Evolutionary conservation across 2,888 invertebrate species (phyloP), one percentile per base, ranked within the genome.

Genomic region (Parnassius smintheus): DNA sequence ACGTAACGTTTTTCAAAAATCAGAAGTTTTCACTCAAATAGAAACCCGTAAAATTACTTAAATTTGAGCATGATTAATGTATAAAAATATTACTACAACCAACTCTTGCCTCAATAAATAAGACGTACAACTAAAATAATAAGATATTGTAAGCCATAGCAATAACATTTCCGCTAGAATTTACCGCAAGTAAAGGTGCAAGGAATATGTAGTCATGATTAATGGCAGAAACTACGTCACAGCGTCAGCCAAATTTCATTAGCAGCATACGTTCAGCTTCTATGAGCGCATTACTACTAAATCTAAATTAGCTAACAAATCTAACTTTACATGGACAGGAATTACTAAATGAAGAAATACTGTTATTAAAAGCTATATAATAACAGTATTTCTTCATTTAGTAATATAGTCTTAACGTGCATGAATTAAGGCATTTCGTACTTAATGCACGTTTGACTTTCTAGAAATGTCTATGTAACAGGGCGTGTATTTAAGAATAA

Each of bases 241-340:
- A 44, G 59, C 56, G 59, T 48, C 60, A 56, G 59, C 56, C 56
- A 51, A 64, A 64, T 64, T 64, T 64, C 64, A 64, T 64, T 64
- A 64, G 64, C 48, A 59, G 59, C 64, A 64, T 53, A 64, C 56
- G 56, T 48, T 42, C 50, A 54, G 59, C 62, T 62, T 48, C 64
- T 64, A 44, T n/a, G 56, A 56, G 60, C 53, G 49, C 42, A 55
- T 45, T 59, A 56, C 59, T 35, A 60, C 56, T 64, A 64, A 59
- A 64, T 60, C 64, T 53, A 64, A 64, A 64, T 64, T 60, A 64
- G 60, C 64, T 46, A 60, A 48, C 60, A 64, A 64, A 64, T 64
- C 64, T 64, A 13, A 56, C 64, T 60, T 64, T 48, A 55, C 51
- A 56, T 56, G 51, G 56, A 49, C 62, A 35, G 25, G 48, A 48